Evolutionary conservation across 1,140 invertebrate genomes (phyloP).

Genomic region (Drosophila kurseongensis): DNA sequence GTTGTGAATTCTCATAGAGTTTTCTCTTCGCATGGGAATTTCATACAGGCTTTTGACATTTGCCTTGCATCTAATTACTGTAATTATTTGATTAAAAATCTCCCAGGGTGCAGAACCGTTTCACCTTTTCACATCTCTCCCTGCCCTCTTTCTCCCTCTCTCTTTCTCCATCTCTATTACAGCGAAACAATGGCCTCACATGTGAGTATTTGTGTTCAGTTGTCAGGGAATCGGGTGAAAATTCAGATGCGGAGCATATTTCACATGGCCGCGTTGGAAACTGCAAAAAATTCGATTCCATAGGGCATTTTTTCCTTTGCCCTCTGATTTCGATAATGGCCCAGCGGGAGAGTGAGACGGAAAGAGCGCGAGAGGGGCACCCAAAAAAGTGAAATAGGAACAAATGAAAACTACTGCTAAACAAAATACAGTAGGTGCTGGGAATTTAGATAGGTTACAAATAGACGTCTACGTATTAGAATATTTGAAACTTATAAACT

Average conservation of each 20-base stretch:
- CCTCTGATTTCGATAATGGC: slow-evolving; percentile 57
- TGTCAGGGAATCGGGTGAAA: slow-evolving; percentile 44
- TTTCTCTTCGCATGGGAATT: slow-evolving; percentile 54
- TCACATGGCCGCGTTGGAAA: slow-evolving; percentile 44
- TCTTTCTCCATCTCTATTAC: slow-evolving; percentile 46
- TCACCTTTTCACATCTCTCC: slow-evolving; percentile 24
- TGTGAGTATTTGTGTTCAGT: slow-evolving; percentile 30
- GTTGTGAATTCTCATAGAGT: slow-evolving; percentile 26
- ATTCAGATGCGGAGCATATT: slow-evolving; percentile 53
- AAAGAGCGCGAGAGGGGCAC: slow-evolving; percentile 32
- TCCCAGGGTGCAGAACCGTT: slow-evolving; percentile 69
- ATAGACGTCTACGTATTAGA: too few species aligned
- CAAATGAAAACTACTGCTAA: slow-evolving; percentile 4
- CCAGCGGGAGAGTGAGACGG: slow-evolving; percentile 48
- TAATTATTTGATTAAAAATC: slow-evolving; percentile 81
- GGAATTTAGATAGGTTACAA: not conserved
- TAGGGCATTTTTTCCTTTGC: slow-evolving; percentile 25
- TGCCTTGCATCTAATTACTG: slow-evolving; percentile 69
- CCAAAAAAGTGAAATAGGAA: slow-evolving; percentile 24
- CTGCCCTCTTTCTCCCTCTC: slow-evolving; percentile 5
- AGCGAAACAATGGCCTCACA: slow-evolving; percentile 35
- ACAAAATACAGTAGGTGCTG: slow-evolving; percentile 25
- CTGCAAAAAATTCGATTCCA: slow-evolving; percentile 45
- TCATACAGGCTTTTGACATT: slow-evolving; percentile 42
- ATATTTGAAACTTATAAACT: too few species aligned